Evolutionary conservation across 2,797 vertebrate genomes (phyloP).

Genomic region (Pseudomugil tenellus): DNA sequence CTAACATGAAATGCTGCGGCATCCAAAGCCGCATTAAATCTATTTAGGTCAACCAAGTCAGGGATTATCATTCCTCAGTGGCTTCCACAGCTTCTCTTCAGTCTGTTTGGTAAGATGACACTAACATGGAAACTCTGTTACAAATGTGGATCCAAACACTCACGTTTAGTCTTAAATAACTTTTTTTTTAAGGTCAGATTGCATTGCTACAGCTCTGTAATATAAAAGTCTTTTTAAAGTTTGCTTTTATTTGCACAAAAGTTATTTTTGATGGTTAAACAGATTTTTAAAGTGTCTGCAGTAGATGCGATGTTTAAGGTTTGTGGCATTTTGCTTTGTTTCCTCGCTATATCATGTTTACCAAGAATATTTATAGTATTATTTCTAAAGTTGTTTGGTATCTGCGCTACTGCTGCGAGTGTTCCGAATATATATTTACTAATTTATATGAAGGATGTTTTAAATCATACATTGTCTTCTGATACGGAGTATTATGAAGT

Average conservation of each 20-base stretch:
- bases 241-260: neutral
- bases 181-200: neutral
- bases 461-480: slow-evolving; percentile 6
- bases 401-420: slow-evolving; percentile 33
- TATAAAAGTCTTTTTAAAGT: neutral
- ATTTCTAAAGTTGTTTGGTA: slow-evolving; percentile 12
- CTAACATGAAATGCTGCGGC: neutral
- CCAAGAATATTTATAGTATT: slow-evolving; percentile 25
- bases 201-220: slow-evolving; percentile 13
- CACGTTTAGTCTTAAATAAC: slow-evolving; percentile 9
- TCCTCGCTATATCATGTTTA: neutral
- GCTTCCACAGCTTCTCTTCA: slow-evolving; percentile 4
- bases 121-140: slow-evolving; percentile 19
- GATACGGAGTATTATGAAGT: slow-evolving; percentile 35
- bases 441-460: slow-evolving; percentile 17
- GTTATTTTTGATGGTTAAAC: neutral
- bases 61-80: neutral
- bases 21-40: neutral
- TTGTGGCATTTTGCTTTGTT: neutral
- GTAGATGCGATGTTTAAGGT: slow-evolving; percentile 11
- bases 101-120: neutral
- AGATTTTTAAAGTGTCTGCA: neutral
- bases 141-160: neutral
- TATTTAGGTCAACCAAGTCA: slow-evolving; percentile 16
- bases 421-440: slow-evolving; percentile 15